These are phyloP conservation scores for Podarcis siculus DNA, from an alignment of 2,797 vertebrate genomes.

Conservation along the genomic window DNA sequence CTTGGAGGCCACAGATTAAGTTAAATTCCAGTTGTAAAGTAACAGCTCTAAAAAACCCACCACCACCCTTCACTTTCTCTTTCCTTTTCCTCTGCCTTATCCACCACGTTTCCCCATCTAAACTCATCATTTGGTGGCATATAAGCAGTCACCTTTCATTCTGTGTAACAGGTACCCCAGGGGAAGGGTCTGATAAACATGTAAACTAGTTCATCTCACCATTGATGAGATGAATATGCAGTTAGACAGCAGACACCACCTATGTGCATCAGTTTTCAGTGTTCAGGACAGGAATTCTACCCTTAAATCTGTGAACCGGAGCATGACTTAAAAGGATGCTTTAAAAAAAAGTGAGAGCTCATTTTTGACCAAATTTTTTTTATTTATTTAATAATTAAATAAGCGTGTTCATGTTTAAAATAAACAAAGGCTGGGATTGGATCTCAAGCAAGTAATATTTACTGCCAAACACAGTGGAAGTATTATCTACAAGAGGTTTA, in stretches of 20 bases:
- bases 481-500: not conserved
- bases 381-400: not conserved
- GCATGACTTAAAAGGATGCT: slow-evolving; percentile 1
- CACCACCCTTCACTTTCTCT: not conserved
- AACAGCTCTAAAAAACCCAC: slow-evolving; percentile 1
- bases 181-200: slow-evolving; percentile 71
- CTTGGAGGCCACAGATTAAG: slow-evolving; percentile 7
- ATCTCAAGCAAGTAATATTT: not conserved
- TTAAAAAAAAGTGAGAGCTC: slow-evolving; percentile 3
- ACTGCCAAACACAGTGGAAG: not conserved
- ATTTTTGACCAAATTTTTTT: not conserved
- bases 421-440: not conserved
- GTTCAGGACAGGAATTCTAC: slow-evolving; percentile 41
- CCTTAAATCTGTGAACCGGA: slow-evolving; percentile 25
- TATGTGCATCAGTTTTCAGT: slow-evolving; percentile 45
- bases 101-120: slow-evolving; percentile 41
- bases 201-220: slow-evolving; percentile 60
- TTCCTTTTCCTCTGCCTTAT: slow-evolving; percentile 29
- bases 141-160: slow-evolving; percentile 68
- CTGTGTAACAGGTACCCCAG: slow-evolving; percentile 48
- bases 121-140: slow-evolving; percentile 51
- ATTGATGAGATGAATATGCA: slow-evolving; percentile 53
- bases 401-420: not conserved
- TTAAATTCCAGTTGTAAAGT: not conserved
- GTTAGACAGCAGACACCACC: slow-evolving; percentile 62